A percentile compares a stretch with the other conserved stretches of the same genome.
Conservation (phyloP, 2,113 vertebrate species). For the Chaenocephalus aceratus region DNA sequence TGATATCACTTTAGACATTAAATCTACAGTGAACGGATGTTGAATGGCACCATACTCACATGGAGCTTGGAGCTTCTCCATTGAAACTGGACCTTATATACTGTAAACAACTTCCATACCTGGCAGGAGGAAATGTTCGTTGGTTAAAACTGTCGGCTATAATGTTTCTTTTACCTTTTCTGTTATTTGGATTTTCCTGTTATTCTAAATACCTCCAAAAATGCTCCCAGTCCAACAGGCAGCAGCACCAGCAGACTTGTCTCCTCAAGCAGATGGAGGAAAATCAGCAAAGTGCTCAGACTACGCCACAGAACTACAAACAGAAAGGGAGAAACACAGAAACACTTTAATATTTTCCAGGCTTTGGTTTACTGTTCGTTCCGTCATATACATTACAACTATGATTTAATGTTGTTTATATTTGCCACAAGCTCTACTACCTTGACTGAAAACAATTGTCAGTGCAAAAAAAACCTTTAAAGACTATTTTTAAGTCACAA, state of each 20-base stretch:
- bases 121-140: constrained; percentile 53
- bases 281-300: constrained; percentile 93
- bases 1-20: neutral
- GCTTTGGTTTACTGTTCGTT: neutral
- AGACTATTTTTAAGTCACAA: neutral
- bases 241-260: constrained; percentile 93
- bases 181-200: neutral
- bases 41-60: constrained; percentile 64
- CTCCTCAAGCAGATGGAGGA: constrained; percentile 94
- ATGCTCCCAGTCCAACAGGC: constrained; percentile 91
- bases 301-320: constrained; percentile 93
- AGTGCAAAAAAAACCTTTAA: neutral
- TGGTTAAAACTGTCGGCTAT: neutral
- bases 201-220: constrained; percentile 87
- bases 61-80: constrained; percentile 62
- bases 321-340: neutral
- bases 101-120: constrained; percentile 95
- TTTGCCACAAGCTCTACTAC: no score
- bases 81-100: constrained; percentile 67
- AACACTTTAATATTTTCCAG: neutral
- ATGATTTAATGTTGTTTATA: neutral
- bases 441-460: neutral
- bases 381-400: neutral
- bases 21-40: neutral
- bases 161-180: neutral